Evolutionary conservation across 2,113 vertebrate genomes (phyloP), one percentile per base, ranked within the genome.

Genomic region (Physeter macrocephalus): DNA sequence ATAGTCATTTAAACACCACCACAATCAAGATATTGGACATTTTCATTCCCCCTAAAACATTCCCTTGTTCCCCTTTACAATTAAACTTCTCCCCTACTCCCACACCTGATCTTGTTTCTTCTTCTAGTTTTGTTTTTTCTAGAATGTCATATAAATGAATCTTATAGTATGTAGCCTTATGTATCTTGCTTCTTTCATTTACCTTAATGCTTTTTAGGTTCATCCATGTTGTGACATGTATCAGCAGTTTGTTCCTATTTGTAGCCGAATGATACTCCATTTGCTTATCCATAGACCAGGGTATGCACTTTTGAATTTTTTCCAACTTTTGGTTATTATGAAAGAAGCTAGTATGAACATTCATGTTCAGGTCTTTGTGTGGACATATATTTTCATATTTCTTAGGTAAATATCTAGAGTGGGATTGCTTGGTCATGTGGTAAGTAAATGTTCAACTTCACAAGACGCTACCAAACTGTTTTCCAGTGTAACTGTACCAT

Each of bases 241-340:
- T 92, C 61, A 88, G 61, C 64, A 57, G 11, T 91, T 41, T 88
- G n/a, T 83, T 94, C 66, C 75, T 92, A 94, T 87, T 49, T 74
- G n/a, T 82, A 94, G n/a, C 29, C 59, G 69, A 88, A 11, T 69
- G 74, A 54, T 86, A 23, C 52, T 92, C 41, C 88, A 82, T 92
- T 59, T 86, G 74, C 72, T 81, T 88, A 67, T 93, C 6, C 20
- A 61, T 67, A 69, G 29, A 91, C 74, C 39, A 87, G 41, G 72
- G 64, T 59, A 81, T 57, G 36, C 46, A 81, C 27, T 67, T 82
- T 52, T 52, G 82, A 88, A 43, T 92, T 86, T 57, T 82, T 88
- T 39, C 34, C 27, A 36, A 12, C 41, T 94, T 67, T 75, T n/a
- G 39, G 34, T 52, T 82, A 41, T 77, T 77, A 34, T 91, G 74